phyloP scores from a whole-genome alignment of 2,113 vertebrate genomes.

The Urocynchramus pylzowi region DNA sequence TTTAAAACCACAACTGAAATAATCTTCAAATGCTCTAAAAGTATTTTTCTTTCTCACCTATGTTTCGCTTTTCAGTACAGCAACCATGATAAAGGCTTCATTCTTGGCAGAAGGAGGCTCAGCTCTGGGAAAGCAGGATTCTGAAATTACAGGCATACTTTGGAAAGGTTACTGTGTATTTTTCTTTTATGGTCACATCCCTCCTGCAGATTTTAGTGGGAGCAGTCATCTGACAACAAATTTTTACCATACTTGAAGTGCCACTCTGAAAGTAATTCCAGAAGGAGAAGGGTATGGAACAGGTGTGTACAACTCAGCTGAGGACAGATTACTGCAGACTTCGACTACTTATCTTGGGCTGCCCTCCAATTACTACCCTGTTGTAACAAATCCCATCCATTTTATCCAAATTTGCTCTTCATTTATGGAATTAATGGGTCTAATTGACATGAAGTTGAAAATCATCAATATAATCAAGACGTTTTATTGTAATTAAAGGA shows the following conservation, averaged over 20 bases:
- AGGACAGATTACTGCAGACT: not conserved
- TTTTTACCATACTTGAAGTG: conserved; percentile 20
- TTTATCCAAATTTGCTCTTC: not conserved
- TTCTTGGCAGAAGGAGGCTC: not conserved
- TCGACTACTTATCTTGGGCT: not conserved
- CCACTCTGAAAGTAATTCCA: not conserved
- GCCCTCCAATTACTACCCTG: not conserved
- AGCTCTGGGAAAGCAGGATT: not conserved
- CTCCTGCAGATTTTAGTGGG: not conserved
- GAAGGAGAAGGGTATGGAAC: not conserved
- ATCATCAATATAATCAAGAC: not conserved
- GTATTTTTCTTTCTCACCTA: not conserved
- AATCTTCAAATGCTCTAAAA: not conserved
- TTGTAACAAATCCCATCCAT: not conserved
- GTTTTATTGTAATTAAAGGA: not conserved
- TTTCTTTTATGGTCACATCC: conserved; percentile 15
- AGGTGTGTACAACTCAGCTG: not conserved
- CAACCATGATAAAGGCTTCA: not conserved
- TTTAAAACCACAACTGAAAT: not conserved
- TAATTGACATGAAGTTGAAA: not conserved
- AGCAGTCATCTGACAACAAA: not conserved
- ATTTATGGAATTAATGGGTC: not conserved
- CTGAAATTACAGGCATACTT: not conserved
- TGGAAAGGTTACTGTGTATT: not conserved
- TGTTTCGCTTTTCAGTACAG: not conserved